Evolutionary conservation across 1,140 invertebrate species (phyloP), one percentile per base, ranked within the genome.

Genomic region (Drepana arcuata): DNA sequence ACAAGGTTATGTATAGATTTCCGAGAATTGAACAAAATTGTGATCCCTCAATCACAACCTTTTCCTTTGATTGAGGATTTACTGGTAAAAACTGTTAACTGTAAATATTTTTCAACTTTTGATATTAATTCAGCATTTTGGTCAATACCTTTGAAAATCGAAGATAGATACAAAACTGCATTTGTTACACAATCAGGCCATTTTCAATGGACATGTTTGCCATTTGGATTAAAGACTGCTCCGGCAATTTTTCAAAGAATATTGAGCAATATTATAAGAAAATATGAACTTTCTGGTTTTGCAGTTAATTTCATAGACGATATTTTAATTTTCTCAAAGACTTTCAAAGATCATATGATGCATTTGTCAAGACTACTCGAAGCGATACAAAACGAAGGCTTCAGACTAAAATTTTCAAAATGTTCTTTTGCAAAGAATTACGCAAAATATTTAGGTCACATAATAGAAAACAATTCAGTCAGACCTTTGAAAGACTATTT

Each of bases 101-200:
- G 33, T 28, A 39, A 34, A 18, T 39, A 14, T 26, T 48, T 42
- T 27, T 26, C 46, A 13, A 55, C 32, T n/a, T 38, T 68, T 7
- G 62, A 71, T 31, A 53, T 72, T 27, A 64, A 62, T 49, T 63
- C 54, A 12, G 68, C 64, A 14, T 66, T 64, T 48, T 67, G 56
- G 58, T 55, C 55, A 13, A 60, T 66, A 14, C 58, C 58, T 7
- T 28, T 66, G 7, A 44, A 42, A 46, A 32, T 47, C 12, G 18
- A 34, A 33, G 39, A 48, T 26, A 28, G 42, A 34, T 6, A 38
- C 3, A 38, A 45, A 29, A 45, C 42, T n/a, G 40, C n/a, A 23
- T 45, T 36, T 29, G 35, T 36, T 11, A 38, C 34, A n/a, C 32
- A 41, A 24, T 25, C 34, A 30, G 32, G 25, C 9, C 25, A 34